phyloP scores from a whole-genome alignment of 2,113 vertebrate species.

The Taurulus bubalis region DNA sequence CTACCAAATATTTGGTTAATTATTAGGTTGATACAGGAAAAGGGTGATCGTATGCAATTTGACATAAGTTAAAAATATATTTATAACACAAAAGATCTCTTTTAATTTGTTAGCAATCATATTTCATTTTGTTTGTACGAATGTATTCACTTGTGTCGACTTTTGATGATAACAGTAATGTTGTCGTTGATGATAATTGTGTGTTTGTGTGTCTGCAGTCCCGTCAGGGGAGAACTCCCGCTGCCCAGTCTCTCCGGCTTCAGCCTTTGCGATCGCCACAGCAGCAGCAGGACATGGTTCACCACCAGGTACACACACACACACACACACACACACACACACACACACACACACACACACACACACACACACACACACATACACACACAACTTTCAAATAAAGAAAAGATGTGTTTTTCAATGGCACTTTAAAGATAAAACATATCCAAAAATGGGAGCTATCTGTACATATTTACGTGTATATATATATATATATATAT shows the following conservation, averaged over 20 bases:
- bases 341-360: slow-evolving; percentile 10
- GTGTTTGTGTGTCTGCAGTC: slow-evolving; percentile 79
- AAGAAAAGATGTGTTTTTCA: neutral
- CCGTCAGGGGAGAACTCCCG: slow-evolving; percentile 91
- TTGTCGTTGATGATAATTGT: slow-evolving; percentile 35
- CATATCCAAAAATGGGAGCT: neutral
- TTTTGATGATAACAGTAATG: neutral
- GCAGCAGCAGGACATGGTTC: slow-evolving; percentile 95
- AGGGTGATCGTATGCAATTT: neutral
- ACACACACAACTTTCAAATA: no score
- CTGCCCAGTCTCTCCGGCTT: slow-evolving; percentile 94
- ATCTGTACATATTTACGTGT: no score
- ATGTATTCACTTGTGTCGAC: neutral
- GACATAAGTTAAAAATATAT: neutral
- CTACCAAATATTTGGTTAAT: neutral
- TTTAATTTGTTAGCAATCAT: slow-evolving; percentile 12
- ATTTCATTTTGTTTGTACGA: slow-evolving; percentile 4
- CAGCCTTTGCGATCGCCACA: slow-evolving; percentile 97
- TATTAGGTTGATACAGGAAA: neutral
- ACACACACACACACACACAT: neutral
- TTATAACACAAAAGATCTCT: neutral
- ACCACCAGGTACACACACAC: slow-evolving; percentile 86
- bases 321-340: slow-evolving; percentile 29
- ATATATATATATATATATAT: no score
- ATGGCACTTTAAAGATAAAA: neutral